Evolutionary conservation across 2,888 invertebrate genomes (phyloP).

Genomic region (Cremastinae sp.): DNA sequence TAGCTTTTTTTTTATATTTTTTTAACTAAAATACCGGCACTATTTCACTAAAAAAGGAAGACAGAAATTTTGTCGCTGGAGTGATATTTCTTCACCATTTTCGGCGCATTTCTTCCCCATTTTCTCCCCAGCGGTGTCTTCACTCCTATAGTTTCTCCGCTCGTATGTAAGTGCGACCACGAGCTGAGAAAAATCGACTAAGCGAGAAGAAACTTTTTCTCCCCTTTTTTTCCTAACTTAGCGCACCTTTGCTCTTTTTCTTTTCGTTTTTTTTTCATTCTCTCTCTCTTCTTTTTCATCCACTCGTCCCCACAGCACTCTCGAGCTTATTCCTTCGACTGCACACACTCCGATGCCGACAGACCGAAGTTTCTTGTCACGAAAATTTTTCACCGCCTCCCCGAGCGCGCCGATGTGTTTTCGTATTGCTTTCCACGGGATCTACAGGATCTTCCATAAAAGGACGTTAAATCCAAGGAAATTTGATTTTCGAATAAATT

Average conservation of each 20-base stretch:
- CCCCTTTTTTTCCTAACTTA: background rate
- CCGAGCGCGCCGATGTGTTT: slow-evolving; percentile 43
- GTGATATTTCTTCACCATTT: slow-evolving; percentile 38
- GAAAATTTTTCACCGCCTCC: slow-evolving; percentile 50
- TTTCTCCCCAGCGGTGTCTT: slow-evolving; percentile 4
- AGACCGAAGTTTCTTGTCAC: slow-evolving; percentile 54
- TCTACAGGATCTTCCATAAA: background rate
- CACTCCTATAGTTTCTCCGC: slow-evolving; percentile 12
- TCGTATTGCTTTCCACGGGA: slow-evolving; percentile 39
- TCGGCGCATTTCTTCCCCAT: slow-evolving; percentile 27
- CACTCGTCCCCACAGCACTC: slow-evolving; percentile 28
- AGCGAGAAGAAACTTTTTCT: slow-evolving; percentile 47
- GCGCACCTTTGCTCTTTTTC: slow-evolving; percentile 10
- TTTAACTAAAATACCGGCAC: too few relatives aligned
- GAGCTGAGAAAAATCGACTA: slow-evolving; percentile 52
- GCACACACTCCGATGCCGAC: slow-evolving; percentile 16
- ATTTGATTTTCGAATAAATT: too few relatives aligned
- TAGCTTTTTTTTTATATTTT: too few relatives aligned
- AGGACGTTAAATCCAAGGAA: too few relatives aligned
- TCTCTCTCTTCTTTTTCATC: slow-evolving; percentile 35
- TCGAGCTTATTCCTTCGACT: slow-evolving; percentile 37
- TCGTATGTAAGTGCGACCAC: slow-evolving; percentile 43
- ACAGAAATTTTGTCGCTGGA: background rate
- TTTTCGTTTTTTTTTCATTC: slow-evolving; percentile 22
- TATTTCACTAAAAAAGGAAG: background rate